These are phyloP conservation scores for Pyrocephalus nanus DNA, from an alignment of 2,797 vertebrate genomes.

Conservation along the genomic window DNA sequence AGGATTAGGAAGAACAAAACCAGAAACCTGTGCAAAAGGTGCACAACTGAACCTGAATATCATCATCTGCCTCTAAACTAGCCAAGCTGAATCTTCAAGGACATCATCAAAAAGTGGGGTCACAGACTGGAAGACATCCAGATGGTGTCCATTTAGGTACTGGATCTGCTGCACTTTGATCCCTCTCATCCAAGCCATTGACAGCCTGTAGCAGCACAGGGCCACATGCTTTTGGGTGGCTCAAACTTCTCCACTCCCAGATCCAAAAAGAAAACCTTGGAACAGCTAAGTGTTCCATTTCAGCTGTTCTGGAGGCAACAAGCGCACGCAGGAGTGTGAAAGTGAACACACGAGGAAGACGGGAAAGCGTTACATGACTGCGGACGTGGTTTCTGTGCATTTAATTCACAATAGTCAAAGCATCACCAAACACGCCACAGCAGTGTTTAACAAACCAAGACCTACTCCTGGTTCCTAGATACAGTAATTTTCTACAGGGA, in stretches of 20 bases:
- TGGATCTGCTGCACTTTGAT: accelerated
- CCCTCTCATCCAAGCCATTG: background rate
- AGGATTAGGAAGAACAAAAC: background rate
- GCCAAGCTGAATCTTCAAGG: background rate
- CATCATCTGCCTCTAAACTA: background rate
- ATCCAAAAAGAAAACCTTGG: background rate
- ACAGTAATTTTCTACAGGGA: conserved; percentile 3
- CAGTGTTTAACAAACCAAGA: background rate
- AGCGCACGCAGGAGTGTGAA: accelerated
- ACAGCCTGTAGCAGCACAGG: background rate
- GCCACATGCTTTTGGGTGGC: background rate
- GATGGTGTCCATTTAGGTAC: background rate
- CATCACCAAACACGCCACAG: background rate
- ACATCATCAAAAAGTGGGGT: background rate
- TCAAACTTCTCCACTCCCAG: background rate
- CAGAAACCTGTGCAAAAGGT: background rate
- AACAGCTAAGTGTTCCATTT: background rate
- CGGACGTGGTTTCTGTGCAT: accelerated
- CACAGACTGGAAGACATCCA: background rate
- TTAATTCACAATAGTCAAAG: background rate
- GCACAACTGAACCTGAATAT: background rate
- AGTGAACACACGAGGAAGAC: background rate
- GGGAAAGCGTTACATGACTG: background rate
- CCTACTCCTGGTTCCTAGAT: background rate
- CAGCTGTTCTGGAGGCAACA: background rate